phyloP scores from a whole-genome alignment of 2,113 vertebrate genomes.

The Gopherus flavomarginatus region DNA sequence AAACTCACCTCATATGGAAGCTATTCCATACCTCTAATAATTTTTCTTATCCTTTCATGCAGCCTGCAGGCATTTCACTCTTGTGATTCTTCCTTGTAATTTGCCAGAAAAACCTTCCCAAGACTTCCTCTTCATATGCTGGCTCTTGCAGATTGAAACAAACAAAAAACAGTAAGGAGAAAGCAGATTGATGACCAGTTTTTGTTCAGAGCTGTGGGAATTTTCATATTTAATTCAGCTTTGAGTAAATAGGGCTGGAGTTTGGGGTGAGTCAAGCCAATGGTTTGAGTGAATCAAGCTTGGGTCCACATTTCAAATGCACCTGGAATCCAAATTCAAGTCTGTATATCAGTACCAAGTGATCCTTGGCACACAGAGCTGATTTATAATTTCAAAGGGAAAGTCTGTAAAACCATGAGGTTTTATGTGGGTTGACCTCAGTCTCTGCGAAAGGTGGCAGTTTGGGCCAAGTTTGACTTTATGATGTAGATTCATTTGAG shows the following conservation, averaged over 20 bases:
- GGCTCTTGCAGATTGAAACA: conserved; percentile 33
- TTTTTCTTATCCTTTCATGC: background rate
- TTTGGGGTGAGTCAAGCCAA: background rate
- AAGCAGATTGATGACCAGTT: background rate
- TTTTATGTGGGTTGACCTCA: background rate
- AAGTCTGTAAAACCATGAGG: background rate
- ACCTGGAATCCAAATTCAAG: background rate
- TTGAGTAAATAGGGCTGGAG: conserved; percentile 38
- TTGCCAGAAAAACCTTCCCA: conserved; percentile 5
- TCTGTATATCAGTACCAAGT: background rate
- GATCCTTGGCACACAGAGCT: background rate
- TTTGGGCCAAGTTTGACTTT: background rate
- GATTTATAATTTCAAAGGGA: background rate
- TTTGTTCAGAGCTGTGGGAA: conserved; percentile 37
- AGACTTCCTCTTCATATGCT: background rate
- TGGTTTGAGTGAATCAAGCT: background rate
- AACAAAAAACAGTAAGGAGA: background rate
- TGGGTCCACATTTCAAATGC: background rate
- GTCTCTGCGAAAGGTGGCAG: background rate
- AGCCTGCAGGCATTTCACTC: background rate
- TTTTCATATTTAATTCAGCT: background rate
- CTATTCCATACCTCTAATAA: background rate
- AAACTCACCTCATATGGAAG: background rate
- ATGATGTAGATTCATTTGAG: background rate
- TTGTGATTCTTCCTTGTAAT: background rate